These are phyloP conservation scores for Piprites chloris DNA, from an alignment of 2,113 vertebrate species.

Conservation along the genomic window DNA sequence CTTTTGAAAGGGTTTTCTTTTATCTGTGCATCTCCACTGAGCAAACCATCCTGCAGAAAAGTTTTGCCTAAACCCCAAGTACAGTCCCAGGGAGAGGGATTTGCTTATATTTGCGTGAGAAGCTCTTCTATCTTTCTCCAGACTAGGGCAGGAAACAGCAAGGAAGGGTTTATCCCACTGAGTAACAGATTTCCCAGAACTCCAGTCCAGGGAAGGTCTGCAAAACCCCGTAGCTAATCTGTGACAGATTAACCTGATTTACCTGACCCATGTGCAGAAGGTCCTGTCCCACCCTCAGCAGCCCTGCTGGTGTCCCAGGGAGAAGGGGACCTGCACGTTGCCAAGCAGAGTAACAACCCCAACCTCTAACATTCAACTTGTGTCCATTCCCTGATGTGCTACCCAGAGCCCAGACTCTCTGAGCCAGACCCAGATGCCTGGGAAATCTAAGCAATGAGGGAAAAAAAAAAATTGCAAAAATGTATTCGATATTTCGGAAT, in stretches of 20 bases:
- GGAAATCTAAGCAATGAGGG: not conserved
- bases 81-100: not conserved
- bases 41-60: not conserved
- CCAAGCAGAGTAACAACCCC: not conserved
- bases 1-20: not conserved
- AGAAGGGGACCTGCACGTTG: accelerated
- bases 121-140: not conserved
- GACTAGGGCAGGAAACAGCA: not conserved
- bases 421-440: not conserved
- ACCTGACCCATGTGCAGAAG: not conserved
- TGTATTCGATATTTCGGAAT: not conserved
- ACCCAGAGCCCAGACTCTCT: not conserved
- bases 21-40: not conserved
- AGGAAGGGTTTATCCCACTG: not conserved
- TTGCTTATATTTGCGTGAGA: not conserved
- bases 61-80: not conserved
- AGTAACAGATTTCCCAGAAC: not conserved
- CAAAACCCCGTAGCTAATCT: not conserved
- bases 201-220: not conserved
- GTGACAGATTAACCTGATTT: not conserved
- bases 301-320: not conserved
- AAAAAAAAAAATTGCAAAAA: not conserved
- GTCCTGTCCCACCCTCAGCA: not conserved
- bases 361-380: not conserved
- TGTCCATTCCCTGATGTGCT: not conserved